Evolutionary conservation across 2,113 vertebrate species (phyloP), one percentile per base, ranked within the genome.

Genomic region (Rhabdomys dilectus): DNA sequence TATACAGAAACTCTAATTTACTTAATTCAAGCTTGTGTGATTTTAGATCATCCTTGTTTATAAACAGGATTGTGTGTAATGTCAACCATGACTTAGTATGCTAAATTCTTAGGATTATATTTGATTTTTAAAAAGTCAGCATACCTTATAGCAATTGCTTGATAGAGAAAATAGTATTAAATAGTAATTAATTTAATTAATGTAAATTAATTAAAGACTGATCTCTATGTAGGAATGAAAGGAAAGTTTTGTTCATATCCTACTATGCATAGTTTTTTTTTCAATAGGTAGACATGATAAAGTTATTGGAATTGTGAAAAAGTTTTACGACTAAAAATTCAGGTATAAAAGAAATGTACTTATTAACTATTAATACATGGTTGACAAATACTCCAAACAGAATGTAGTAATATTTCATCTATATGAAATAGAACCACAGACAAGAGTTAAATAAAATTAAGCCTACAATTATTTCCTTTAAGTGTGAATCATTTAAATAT

Each of bases 1-100:
- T 58, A 96, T 95, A 97, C 90, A 16, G 7, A 45, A 85, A 19
- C 21, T 0, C 0, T 39, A 66, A 77, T 88, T 97, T 75, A 73
- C 70, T 87, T 94, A 60, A 60, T 26, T 60, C 56, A 82, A 82
- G 22, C 36, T 60, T 29, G 36, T 39, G 22, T 60, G 36, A 82
- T 39, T 82, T 82, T 60, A 82, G 21, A 26, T 3, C 10, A 82
- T 58, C 21, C n/a, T 58, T 42, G 56, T 60, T 26, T 84, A 84
- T 84, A 42, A 60, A 42, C 22, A 93, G 48, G 89, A 68, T 21
- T 80, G 22, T 75, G 39, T 19, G n/a, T 72, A 85, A 72, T 92
- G 19, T 72, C 93, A 91, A 91, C 42, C 60, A 64, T 95, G 48
- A 90, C 70, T 78, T 73, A 93, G 26, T 45, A 5, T 2, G 24